Evolutionary conservation across 1,140 invertebrate species (phyloP), one percentile per base, ranked within the genome.

Genomic region (Pachypsylla venusta): DNA sequence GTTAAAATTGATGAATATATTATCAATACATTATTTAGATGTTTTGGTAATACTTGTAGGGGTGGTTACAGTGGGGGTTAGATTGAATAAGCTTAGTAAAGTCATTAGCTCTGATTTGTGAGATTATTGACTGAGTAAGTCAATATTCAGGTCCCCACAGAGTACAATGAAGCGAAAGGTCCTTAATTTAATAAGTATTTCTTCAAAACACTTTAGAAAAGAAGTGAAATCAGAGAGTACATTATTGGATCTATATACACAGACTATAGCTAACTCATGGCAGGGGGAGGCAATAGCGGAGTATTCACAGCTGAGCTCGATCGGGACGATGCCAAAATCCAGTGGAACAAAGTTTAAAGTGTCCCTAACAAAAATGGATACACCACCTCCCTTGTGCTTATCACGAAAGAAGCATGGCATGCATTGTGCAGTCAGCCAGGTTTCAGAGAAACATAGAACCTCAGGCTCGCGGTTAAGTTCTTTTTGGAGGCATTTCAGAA

Each of bases 1-100:
- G n/a, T n/a, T n/a, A n/a, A 48, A 48, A 19, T 48, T 48, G n/a
- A 48, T 22, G 22, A 48, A 48, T n/a, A 48, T 48, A n/a, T 48
- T 48, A 22, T 48, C 42, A 19, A 48, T n/a, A 48, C 42, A 48
- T 7, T n/a, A 19, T 22, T 10, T 22, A 48, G n/a, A 19, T 7
- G 5, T 22, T 7, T n/a, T 48, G 42, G n/a, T 22, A n/a, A 48
- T 48, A 48, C 42, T n/a, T 4, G 42, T 48, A 48, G 42, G 42
- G 22, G 4, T n/a, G 16, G 42, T 5, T 7, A 48, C 42, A 48
- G n/a, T 19, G 16, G 42, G 42, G 7, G 16, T 48, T 4, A 48
- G 42, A 48, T 48, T 48, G 22, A 48, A 48, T 22, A 48, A n/a
- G 22, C 22, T 48, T n/a, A 48, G 42, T 7, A 48, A 22, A 48